phyloP scores from a whole-genome alignment of 2,888 invertebrate genomes.

The Sesamia inferens region DNA sequence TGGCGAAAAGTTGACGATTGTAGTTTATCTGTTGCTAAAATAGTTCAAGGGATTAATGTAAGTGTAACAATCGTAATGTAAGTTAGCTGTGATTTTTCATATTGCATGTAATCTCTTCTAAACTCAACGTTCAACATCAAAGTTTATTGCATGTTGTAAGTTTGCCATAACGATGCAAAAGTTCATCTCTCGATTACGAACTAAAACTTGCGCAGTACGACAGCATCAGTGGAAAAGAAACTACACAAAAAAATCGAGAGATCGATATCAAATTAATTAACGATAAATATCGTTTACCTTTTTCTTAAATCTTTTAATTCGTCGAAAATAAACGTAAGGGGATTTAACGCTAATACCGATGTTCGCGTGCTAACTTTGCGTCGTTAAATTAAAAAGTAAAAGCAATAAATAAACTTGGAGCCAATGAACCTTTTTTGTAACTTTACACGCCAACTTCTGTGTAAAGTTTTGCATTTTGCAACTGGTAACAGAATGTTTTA shows the following conservation, averaged over 20 bases:
- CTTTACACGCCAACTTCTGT: conserved; percentile 70
- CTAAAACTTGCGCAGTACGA: not conserved
- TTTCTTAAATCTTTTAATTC: conserved; percentile 55
- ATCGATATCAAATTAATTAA: conserved; percentile 64
- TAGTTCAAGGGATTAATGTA: not conserved
- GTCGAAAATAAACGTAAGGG: conserved; percentile 51
- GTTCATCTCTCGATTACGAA: not conserved
- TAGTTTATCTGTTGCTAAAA: not conserved
- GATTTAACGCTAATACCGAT: conserved; percentile 67
- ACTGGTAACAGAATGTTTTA: conserved; percentile 63
- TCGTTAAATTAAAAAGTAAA: conserved; percentile 80
- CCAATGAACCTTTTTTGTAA: conserved; percentile 75
- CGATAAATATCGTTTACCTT: conserved; percentile 49
- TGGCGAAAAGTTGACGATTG: too few relatives aligned
- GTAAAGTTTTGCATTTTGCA: conserved; percentile 65
- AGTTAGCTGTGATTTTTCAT: not conserved
- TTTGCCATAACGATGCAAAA: not conserved
- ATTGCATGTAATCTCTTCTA: not conserved
- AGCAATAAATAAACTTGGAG: conserved; percentile 76
- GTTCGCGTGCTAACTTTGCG: conserved; percentile 73
- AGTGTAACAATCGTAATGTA: not conserved
- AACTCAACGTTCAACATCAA: not conserved
- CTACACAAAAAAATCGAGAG: conserved; percentile 11
- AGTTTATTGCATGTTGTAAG: not conserved
- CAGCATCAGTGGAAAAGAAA: not conserved